Evolutionary conservation across 2,113 vertebrate genomes (phyloP), one percentile per base, ranked within the genome.

Genomic region (Potamarius usumacintae): DNA sequence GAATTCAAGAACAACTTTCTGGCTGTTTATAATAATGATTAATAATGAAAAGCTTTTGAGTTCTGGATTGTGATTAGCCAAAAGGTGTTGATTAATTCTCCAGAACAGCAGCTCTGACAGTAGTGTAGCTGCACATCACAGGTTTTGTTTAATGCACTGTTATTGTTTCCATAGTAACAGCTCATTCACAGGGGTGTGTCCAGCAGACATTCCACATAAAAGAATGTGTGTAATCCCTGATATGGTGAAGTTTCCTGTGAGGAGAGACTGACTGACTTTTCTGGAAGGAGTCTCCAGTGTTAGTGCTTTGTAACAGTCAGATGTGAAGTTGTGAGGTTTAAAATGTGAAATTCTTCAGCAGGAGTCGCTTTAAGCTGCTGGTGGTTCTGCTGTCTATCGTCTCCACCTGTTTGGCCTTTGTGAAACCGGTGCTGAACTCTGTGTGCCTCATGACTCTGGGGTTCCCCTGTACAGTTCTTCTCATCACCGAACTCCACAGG

Each of bases 341-440:
- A 48, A 12, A 8, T 48, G 71, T 48, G 7, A 48, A 42, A 10
- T 22, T 30, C 4, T 25, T 53, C 67, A 18, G 17, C 88, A 99
- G 98, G 92, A 96, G 96, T 17, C 93, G 97, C 90, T 99, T 99
- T 94, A 99, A 99, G 95, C 95, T 96, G 85, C 96, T 96, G 14
- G 96, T 99, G 7, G 97, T 95, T 50, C 93, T 98, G 83, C 93
- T 99, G 85, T 98, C 98, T 42, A 96, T 97, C 27, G 93, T 99
- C 88, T 97, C 97, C 53, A 99, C 98, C 0, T 96, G 96, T 27
- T 93, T 99, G 58, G 98, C 97, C 0, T 99, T 99, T 82, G 95
- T 99, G 74, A 99, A 99, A 81, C 98, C 98, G 0, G 95, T 96
- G 48, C 95, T 99, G 92, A 99, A 99, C 94, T 98, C 96, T 27